phyloP scores from a whole-genome alignment of 2,113 vertebrate species.

The Tenrec ecaudatus region DNA sequence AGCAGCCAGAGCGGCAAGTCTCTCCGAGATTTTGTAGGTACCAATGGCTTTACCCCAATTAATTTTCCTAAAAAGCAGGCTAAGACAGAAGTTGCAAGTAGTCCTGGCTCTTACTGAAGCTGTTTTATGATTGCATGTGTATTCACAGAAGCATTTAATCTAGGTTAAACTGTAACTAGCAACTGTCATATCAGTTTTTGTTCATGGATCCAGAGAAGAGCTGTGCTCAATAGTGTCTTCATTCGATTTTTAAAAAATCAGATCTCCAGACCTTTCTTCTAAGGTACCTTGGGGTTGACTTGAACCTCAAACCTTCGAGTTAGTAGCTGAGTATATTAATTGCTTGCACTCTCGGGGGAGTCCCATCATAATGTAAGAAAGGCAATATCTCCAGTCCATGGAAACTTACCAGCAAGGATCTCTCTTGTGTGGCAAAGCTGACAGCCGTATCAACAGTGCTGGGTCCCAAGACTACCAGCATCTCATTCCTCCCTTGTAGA shows the following conservation, averaged over 20 bases:
- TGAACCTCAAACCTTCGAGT: too few relatives aligned
- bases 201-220: not conserved
- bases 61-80: not conserved
- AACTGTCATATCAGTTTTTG: not conserved
- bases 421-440: not conserved
- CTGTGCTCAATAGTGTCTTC: not conserved
- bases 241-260: not conserved
- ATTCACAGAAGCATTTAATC: not conserved
- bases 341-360: not conserved
- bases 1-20: not conserved
- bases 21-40: not conserved
- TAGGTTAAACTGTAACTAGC: not conserved
- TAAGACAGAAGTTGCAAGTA: not conserved
- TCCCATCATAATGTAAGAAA: not conserved
- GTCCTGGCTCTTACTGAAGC: too few relatives aligned
- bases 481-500: not conserved
- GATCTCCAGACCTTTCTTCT: not conserved
- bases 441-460: not conserved
- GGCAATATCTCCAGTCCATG: not conserved
- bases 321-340: too few relatives aligned
- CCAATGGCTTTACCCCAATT: not conserved
- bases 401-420: not conserved
- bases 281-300: too few relatives aligned
- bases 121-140: not conserved
- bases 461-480: not conserved